A percentile compares a stretch with the other conserved stretches of the same genome.
Conservation (phyloP, 1,140 invertebrate genomes). For the Rhagoletis pomonella region DNA sequence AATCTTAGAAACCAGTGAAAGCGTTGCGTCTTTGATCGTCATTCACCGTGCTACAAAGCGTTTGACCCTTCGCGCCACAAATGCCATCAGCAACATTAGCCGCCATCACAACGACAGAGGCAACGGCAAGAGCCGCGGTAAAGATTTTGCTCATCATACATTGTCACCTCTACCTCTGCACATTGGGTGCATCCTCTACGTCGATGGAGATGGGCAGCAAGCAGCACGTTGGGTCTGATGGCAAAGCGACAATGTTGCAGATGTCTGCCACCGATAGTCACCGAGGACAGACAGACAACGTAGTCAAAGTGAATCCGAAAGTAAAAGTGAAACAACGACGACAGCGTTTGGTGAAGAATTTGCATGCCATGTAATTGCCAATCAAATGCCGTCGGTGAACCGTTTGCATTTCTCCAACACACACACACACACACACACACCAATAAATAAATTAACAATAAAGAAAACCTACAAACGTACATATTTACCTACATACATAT, state of each 20-base stretch:
- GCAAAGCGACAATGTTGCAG: not conserved
- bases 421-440: not conserved
- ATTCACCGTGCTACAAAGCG: conserved; percentile 10
- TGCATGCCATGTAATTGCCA: not conserved
- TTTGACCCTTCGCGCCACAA: not conserved
- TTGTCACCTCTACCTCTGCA: not conserved
- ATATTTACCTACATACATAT: not conserved
- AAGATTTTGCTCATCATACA: not conserved
- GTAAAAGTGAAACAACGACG: conserved; percentile 17
- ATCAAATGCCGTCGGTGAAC: not conserved
- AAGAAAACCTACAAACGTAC: not conserved
- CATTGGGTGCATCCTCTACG: not conserved
- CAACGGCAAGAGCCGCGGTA: not conserved
- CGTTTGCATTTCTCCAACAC: not conserved
- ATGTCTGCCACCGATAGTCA: not conserved
- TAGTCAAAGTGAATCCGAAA: not conserved
- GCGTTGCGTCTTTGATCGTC: not conserved
- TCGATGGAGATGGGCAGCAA: not conserved
- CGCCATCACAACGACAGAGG: too few relatives aligned
- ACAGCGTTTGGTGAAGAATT: conserved; percentile 21
- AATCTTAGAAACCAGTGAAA: conserved; percentile 30
- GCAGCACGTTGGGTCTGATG: not conserved
- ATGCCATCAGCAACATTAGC: not conserved
- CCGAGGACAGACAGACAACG: too few relatives aligned
- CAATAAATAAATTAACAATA: not conserved